Conservation (phyloP, 92 coral and sea anemone species). For the Actinernus sp. region DNA sequence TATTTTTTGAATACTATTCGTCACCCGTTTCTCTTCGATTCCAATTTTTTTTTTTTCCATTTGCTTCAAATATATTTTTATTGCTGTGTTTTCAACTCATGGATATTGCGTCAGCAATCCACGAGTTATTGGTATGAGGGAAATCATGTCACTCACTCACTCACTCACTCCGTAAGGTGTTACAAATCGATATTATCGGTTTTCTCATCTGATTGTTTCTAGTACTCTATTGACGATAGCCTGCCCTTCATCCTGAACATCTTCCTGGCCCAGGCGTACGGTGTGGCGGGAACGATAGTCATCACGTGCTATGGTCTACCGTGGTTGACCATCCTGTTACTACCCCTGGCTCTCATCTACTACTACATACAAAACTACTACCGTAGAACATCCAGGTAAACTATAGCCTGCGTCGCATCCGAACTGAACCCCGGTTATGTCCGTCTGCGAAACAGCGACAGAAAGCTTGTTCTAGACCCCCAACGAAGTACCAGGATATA, state of each 20-base stretch:
- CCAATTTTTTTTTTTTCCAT: too few species aligned
- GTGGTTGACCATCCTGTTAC: constrained; percentile 83
- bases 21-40: neutral
- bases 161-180: too few species aligned
- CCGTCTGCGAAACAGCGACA: too few species aligned
- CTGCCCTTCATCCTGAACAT: constrained; percentile 97
- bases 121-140: too few species aligned
- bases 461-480: too few species aligned
- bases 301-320: constrained; percentile 99
- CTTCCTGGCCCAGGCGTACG: constrained; percentile 97
- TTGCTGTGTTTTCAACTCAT: neutral
- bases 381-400: constrained; percentile 97
- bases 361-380: constrained; percentile 96
- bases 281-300: constrained; percentile 91
- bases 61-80: neutral
- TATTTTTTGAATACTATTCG: too few species aligned
- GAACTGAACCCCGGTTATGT: too few species aligned
- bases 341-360: constrained; percentile 90
- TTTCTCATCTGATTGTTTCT: constrained; percentile 3
- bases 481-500: too few species aligned
- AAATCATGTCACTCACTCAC: too few species aligned
- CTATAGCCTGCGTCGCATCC: too few species aligned
- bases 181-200: too few species aligned
- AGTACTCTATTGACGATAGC: constrained; percentile 98
- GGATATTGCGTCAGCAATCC: neutral